Conservation (phyloP, 2,888 invertebrate species). For the Limenitis camilla region DNA sequence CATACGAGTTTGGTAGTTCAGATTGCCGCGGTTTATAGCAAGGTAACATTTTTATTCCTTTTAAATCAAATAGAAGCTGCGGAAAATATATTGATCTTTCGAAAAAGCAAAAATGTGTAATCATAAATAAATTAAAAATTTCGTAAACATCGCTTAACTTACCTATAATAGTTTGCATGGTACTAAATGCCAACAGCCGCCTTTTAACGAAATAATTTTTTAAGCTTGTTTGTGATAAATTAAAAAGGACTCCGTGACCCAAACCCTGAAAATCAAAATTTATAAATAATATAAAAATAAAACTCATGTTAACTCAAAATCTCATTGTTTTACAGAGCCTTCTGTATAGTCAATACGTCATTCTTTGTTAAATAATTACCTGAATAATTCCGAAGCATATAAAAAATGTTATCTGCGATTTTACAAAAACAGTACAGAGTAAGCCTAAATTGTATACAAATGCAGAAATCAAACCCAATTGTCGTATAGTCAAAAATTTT, state of each 20-base stretch:
- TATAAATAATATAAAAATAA: too few species aligned
- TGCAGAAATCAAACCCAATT: constrained; percentile 33
- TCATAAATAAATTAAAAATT: too few species aligned
- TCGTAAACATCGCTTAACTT: too few species aligned
- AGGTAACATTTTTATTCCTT: too few species aligned
- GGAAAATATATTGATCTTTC: too few species aligned
- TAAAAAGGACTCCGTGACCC: constrained; percentile 39
- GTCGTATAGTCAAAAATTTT: constrained; percentile 38
- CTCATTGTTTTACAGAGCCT: too few species aligned
- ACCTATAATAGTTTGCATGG: constrained; percentile 43
- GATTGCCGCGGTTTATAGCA: too few species aligned
- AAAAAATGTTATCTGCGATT: constrained; percentile 36
- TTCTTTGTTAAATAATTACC: constrained; percentile 29
- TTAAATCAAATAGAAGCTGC: too few species aligned
- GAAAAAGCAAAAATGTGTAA: too few species aligned
- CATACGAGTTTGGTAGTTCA: too few species aligned
- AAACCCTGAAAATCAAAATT: constrained; percentile 34
- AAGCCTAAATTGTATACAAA: constrained; percentile 33
- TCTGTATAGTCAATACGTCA: too few species aligned
- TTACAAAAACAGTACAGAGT: constrained; percentile 36
- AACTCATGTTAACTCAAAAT: too few species aligned
- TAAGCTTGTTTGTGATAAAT: constrained; percentile 36
- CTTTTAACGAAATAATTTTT: constrained; percentile 48
- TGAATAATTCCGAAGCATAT: constrained; percentile 41
- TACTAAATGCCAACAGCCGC: constrained; percentile 40